Percentiles rank a stretch among this genome's conserved stretches.
phyloP scores from a whole-genome alignment of 2,888 invertebrate genomes.

The Mythimna lalbum region DNA sequence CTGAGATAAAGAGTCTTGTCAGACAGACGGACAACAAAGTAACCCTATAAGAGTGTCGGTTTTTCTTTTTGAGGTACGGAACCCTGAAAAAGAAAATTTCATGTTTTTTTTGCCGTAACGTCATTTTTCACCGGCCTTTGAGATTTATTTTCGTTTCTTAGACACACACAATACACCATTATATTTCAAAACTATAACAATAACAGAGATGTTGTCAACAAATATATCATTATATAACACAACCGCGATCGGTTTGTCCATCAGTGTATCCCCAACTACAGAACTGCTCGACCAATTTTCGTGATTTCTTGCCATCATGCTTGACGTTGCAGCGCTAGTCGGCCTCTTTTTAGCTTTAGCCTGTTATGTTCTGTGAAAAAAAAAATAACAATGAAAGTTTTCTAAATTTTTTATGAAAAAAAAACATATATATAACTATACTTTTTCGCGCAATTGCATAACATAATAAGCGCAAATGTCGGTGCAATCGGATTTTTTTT shows the following conservation, averaged over 20 bases:
- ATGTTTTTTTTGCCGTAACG: too few relatives aligned
- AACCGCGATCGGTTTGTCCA: too few relatives aligned
- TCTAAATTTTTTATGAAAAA: background rate
- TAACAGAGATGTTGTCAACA: background rate
- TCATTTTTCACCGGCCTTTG: too few relatives aligned
- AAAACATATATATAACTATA: background rate
- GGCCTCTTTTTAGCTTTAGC: background rate
- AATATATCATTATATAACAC: constrained; percentile 14
- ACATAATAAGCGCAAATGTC: background rate
- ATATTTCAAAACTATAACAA: background rate
- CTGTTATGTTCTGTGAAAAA: background rate
- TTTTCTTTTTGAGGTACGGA: too few relatives aligned
- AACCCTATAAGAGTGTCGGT: too few relatives aligned
- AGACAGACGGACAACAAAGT: too few relatives aligned
- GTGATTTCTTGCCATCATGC: background rate
- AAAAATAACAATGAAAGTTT: background rate
- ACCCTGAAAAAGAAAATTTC: too few relatives aligned
- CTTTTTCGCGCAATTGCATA: background rate
- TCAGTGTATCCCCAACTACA: background rate
- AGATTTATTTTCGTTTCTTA: background rate
- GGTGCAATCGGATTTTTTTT: background rate
- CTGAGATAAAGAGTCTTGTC: too few relatives aligned
- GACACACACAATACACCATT: constrained; percentile 7
- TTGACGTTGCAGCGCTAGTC: background rate
- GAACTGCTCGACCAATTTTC: background rate